Percentiles rank a stretch among this genome's conserved stretches.
phyloP scores from a whole-genome alignment of 2,888 invertebrate species.

The Ophion costatus region DNA sequence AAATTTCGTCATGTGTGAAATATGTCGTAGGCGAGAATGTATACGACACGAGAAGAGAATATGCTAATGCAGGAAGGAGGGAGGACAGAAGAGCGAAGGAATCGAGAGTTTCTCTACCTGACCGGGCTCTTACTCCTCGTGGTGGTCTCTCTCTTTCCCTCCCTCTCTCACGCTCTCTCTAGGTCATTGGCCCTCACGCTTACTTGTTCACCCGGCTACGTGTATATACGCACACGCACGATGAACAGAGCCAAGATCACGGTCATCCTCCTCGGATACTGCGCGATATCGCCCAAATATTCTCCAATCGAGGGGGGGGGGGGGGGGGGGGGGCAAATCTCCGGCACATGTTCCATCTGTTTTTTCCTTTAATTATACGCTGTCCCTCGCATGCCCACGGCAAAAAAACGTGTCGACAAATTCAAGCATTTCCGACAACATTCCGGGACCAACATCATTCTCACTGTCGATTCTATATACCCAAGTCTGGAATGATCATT shows the following conservation, averaged over 20 bases:
- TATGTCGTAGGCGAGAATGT: conserved; percentile 2
- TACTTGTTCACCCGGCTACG: conserved; percentile 50
- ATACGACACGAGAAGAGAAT: conserved; percentile 39
- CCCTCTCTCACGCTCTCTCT: conserved; percentile 60
- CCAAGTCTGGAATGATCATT: too few species aligned
- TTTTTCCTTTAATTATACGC: conserved; percentile 41
- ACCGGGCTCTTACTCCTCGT: too few species aligned
- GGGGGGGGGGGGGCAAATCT: too few species aligned
- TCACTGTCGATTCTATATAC: too few species aligned
- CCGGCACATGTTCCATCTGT: conserved; percentile 38
- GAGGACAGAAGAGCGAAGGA: conserved; percentile 61
- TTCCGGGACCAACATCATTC: not conserved
- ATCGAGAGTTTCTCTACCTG: conserved; percentile 63
- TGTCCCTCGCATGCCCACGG: too few species aligned
- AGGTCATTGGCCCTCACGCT: conserved; percentile 77
- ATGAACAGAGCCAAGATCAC: conserved; percentile 78
- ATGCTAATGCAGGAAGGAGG: conserved; percentile 48
- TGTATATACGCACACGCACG: conserved; percentile 68
- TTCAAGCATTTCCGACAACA: not conserved
- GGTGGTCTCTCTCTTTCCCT: conserved; percentile 47
- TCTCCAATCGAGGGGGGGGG: conserved; percentile 51
- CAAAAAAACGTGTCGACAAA: too few species aligned
- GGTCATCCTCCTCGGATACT: conserved; percentile 72
- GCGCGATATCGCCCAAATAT: conserved; percentile 53
- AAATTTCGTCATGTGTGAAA: conserved; percentile 52